These are phyloP conservation scores for Synanthedon andrenaeformis DNA, from an alignment of 2,888 invertebrate species.

Conservation along the genomic window DNA sequence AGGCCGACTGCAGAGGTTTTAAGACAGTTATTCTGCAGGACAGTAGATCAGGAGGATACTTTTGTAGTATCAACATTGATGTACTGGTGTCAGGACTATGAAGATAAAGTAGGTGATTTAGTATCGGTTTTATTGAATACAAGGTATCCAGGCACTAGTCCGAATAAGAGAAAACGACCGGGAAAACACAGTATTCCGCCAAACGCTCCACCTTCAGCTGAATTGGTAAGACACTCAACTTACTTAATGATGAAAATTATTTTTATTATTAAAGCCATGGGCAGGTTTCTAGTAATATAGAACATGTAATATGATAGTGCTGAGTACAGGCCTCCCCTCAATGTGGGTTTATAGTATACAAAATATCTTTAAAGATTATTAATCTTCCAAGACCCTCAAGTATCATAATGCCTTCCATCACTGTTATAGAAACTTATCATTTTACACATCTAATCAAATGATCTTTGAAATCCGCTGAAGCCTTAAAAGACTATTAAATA, in stretches of 20 bases:
- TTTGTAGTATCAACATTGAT: constrained; percentile 93
- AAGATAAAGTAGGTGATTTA: constrained; percentile 88
- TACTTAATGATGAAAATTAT: not conserved
- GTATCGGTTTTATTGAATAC: constrained; percentile 83
- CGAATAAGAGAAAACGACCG: constrained; percentile 90
- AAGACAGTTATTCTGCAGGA: constrained; percentile 83
- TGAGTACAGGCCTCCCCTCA: too few species aligned
- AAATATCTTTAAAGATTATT: too few species aligned
- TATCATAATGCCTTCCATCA: too few species aligned
- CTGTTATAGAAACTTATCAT: too few species aligned
- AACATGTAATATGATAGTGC: too few species aligned
- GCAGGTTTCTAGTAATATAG: too few species aligned
- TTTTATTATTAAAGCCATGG: not conserved
- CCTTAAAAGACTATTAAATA: too few species aligned
- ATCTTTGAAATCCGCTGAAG: too few species aligned
- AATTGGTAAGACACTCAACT: constrained; percentile 68
- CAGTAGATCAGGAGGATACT: constrained; percentile 81
- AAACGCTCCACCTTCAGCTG: constrained; percentile 81
- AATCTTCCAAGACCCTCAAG: too few species aligned
- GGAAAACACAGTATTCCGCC: constrained; percentile 78
- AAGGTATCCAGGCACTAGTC: constrained; percentile 87
- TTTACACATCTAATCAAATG: too few species aligned
- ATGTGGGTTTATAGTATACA: too few species aligned
- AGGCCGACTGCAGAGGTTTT: constrained; percentile 89
- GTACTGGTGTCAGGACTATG: constrained; percentile 94